Percentiles rank a stretch among this genome's conserved stretches.
These are phyloP conservation scores for Sylvicola fuscatus DNA, from an alignment of 2,888 invertebrate genomes.

Conservation along the genomic window DNA sequence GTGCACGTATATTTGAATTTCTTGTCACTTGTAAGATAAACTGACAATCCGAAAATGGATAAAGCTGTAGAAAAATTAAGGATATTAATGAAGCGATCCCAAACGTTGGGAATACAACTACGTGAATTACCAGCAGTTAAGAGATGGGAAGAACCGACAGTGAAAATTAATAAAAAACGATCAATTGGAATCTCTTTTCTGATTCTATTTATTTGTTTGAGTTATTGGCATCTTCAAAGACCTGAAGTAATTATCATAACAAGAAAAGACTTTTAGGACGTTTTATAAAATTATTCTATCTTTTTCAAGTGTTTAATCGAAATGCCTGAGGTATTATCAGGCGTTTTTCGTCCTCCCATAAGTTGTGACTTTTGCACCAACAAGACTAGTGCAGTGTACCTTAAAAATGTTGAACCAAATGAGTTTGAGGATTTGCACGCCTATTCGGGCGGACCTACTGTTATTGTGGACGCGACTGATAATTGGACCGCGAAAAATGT, in stretches of 20 bases:
- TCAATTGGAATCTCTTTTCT: too few species aligned
- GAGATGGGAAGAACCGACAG: too few species aligned
- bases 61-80: conserved; percentile 1
- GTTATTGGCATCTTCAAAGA: too few species aligned
- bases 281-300: too few species aligned
- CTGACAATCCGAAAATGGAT: too few species aligned
- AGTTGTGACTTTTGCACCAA: conserved; percentile 57
- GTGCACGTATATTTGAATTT: too few species aligned
- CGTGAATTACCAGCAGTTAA: conserved; percentile 1
- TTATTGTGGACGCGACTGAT: conserved; percentile 60
- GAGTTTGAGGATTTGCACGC: conserved; percentile 58
- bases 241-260: too few species aligned
- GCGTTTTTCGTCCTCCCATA: conserved; percentile 54
- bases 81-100: conserved; percentile 3
- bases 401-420: conserved; percentile 40
- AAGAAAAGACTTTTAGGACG: too few species aligned
- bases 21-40: too few species aligned
- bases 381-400: conserved; percentile 38
- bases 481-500: conserved; percentile 61
- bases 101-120: conserved; percentile 3
- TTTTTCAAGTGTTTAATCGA: conserved; percentile 8
- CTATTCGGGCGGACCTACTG: conserved; percentile 58
- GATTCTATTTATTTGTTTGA: too few species aligned
- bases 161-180: too few species aligned
- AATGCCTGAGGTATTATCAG: conserved; percentile 9